Percentiles rank a stretch among this genome's conserved stretches.
These are phyloP conservation scores for Catharus bicknelli DNA, from an alignment of 2,113 vertebrate genomes.

Conservation along the genomic window DNA sequence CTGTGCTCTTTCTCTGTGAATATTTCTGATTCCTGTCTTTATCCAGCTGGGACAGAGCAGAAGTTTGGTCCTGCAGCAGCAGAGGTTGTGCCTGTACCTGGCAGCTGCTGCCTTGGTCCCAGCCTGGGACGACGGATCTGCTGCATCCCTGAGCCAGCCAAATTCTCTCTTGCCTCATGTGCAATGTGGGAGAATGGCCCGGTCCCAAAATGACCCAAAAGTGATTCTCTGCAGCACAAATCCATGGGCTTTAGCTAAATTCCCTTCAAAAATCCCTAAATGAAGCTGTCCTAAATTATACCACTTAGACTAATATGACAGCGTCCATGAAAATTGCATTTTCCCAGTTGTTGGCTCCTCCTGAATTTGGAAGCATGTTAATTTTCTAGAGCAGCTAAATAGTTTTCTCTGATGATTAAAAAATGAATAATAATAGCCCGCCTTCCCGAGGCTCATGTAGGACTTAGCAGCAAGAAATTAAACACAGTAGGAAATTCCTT, in stretches of 20 bases:
- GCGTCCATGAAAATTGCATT: conserved; percentile 6
- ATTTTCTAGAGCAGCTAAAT: conserved; percentile 54
- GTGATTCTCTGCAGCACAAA: background rate
- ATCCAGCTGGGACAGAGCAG: background rate
- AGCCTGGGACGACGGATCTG: background rate
- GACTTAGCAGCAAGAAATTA: conserved; percentile 59
- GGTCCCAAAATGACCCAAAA: background rate
- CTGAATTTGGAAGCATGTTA: conserved; percentile 44
- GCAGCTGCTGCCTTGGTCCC: background rate
- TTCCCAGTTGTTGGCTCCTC: conserved; percentile 48
- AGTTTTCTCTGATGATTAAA: conserved; percentile 57
- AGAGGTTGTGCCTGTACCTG: background rate
- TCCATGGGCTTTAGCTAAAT: background rate
- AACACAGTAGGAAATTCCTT: conserved; percentile 66
- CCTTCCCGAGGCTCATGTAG: conserved; percentile 42
- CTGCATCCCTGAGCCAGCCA: background rate
- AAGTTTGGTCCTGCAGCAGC: background rate
- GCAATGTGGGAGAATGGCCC: background rate
- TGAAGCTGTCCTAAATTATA: conserved; percentile 12
- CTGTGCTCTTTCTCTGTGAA: background rate
- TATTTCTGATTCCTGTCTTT: background rate
- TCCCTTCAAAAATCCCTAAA: background rate
- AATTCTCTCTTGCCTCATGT: background rate
- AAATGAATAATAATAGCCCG: conserved; percentile 32
- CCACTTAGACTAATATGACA: conserved; percentile 11